phyloP scores from a whole-genome alignment of 2,888 invertebrate genomes.

The Drosophila emarginata region DNA sequence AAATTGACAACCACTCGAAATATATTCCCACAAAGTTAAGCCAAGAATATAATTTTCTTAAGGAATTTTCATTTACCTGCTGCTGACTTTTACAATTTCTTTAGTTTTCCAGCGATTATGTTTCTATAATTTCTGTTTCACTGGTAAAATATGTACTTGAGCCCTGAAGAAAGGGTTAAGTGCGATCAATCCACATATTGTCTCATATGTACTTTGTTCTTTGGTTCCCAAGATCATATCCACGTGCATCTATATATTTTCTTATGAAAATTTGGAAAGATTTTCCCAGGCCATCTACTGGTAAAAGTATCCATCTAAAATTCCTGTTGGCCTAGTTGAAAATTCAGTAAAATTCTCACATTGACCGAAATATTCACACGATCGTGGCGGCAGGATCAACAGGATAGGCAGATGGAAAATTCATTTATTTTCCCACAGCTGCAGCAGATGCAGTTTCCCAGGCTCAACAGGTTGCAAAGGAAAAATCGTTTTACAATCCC shows the following conservation, averaged over 20 bases:
- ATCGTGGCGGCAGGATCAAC: slow-evolving; percentile 1
- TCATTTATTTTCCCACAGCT: slow-evolving; percentile 30
- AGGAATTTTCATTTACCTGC: slow-evolving; percentile 2
- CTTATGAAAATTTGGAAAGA: slow-evolving; percentile 10
- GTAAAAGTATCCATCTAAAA: slow-evolving; percentile 6
- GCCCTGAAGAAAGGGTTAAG: neutral
- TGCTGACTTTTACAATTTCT: neutral
- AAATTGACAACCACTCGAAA: slow-evolving; percentile 26
- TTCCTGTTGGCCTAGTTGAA: slow-evolving; percentile 1
- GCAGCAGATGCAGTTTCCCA: slow-evolving; percentile 28
- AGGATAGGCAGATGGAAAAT: slow-evolving; percentile 12
- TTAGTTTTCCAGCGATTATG: neutral
- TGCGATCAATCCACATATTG: slow-evolving; percentile 7
- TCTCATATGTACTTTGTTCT: neutral
- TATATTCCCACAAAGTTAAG: slow-evolving; percentile 24
- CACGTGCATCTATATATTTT: slow-evolving; percentile 13
- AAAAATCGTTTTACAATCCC: neutral
- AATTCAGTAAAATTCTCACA: slow-evolving; percentile 9
- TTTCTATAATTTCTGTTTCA: slow-evolving; percentile 11
- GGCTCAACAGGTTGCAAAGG: slow-evolving; percentile 29
- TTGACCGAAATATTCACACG: slow-evolving; percentile 19
- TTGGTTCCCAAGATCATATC: neutral
- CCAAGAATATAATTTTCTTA: neutral
- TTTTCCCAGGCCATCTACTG: slow-evolving; percentile 10
- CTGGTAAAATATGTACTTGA: slow-evolving; percentile 14